Conservation (phyloP, 1,140 invertebrate genomes). For the Mya arenaria region DNA sequence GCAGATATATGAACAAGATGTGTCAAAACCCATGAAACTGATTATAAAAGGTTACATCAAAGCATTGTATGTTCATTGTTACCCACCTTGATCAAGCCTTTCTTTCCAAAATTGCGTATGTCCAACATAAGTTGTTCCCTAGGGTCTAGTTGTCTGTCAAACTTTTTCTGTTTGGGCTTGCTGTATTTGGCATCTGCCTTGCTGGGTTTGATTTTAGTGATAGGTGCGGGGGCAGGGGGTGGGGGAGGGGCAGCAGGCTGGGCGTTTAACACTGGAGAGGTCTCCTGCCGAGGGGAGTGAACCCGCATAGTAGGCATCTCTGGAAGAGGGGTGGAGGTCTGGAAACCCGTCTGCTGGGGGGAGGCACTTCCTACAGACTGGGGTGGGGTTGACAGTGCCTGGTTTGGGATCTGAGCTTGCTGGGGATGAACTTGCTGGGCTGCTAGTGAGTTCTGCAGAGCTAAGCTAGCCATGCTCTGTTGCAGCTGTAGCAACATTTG, state of each 20-base stretch:
- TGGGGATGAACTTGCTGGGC: constrained; percentile 28
- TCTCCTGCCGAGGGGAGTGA: not conserved
- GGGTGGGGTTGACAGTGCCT: not conserved
- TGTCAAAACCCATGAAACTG: too few relatives aligned
- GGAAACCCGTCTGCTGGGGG: too few relatives aligned
- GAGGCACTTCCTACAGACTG: not conserved
- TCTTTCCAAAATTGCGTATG: constrained; percentile 87
- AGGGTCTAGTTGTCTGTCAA: constrained; percentile 82
- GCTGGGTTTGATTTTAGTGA: constrained; percentile 10
- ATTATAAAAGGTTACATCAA: too few relatives aligned
- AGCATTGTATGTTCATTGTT: too few relatives aligned
- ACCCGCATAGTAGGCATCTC: not conserved
- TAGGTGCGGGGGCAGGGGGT: constrained; percentile 10
- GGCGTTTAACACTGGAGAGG: too few relatives aligned
- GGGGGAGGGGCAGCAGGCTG: constrained; percentile 17
- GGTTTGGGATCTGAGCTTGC: constrained; percentile 20
- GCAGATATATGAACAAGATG: too few relatives aligned
- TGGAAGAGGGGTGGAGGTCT: not conserved
- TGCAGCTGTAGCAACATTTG: constrained; percentile 71
- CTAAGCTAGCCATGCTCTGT: constrained; percentile 68
- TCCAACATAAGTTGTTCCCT: constrained; percentile 87
- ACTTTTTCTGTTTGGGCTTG: constrained; percentile 60
- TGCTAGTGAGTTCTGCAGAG: constrained; percentile 53
- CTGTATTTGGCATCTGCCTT: constrained; percentile 50
- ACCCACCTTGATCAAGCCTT: constrained; percentile 83